Conservation (phyloP, 2,888 invertebrate genomes). For the Minunthozetes semirufus region DNA sequence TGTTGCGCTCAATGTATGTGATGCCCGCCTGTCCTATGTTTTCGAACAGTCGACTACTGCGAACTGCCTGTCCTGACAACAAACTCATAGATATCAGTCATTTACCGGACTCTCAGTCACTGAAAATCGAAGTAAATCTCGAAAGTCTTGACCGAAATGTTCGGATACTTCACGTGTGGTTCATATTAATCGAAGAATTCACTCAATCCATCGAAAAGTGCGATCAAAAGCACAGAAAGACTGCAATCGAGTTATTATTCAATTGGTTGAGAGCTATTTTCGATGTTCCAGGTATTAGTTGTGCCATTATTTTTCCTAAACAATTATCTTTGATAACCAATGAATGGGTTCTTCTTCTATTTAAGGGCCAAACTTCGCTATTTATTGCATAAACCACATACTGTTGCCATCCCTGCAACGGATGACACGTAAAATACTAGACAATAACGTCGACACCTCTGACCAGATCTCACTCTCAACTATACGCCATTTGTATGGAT, state of each 20-base stretch:
- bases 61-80: constrained; percentile 4
- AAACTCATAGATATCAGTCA: constrained; percentile 24
- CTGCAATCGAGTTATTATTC: constrained; percentile 77
- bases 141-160: constrained; percentile 55
- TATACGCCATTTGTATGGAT: constrained; percentile 72
- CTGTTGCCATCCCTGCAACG: constrained; percentile 85
- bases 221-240: constrained; percentile 69
- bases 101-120: not conserved
- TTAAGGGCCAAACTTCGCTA: constrained; percentile 17
- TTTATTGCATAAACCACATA: constrained; percentile 81
- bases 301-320: too few species aligned
- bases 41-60: constrained; percentile 53
- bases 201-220: constrained; percentile 58
- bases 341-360: too few species aligned
- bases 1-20: constrained; percentile 81
- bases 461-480: constrained; percentile 66
- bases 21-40: constrained; percentile 93
- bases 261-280: constrained; percentile 70
- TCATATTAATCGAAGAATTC: constrained; percentile 72
- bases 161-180: constrained; percentile 80
- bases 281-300: constrained; percentile 59
- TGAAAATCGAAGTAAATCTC: constrained; percentile 19
- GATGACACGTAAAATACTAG: constrained; percentile 67
- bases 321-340: too few species aligned
- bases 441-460: constrained; percentile 53